Evolutionary conservation across 2,888 invertebrate species (phyloP).

Genomic region (Luperina testacea): DNA sequence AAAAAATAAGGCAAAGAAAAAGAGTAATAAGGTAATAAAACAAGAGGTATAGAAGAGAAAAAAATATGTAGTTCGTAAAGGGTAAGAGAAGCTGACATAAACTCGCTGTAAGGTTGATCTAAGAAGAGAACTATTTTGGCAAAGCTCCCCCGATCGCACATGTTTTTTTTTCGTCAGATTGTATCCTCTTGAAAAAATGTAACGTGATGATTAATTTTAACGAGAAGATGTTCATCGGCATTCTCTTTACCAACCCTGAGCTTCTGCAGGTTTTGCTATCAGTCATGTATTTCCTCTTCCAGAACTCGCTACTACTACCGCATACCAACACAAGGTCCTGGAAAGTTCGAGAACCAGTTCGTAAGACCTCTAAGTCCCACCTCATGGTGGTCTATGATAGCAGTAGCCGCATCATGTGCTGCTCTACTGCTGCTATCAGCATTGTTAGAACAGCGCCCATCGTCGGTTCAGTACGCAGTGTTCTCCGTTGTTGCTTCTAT

Average conservation of each 20-base stretch:
- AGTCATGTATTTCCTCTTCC: conserved; percentile 50
- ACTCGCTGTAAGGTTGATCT: too few species aligned
- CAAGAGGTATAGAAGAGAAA: not conserved
- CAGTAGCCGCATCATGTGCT: conserved; percentile 75
- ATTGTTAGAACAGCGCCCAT: conserved; percentile 75
- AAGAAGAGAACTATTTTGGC: not conserved
- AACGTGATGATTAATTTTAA: not conserved
- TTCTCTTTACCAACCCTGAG: not conserved
- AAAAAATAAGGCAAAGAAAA: not conserved
- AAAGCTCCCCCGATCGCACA: not conserved
- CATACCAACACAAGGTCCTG: conserved; percentile 80
- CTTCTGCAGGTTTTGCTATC: not conserved
- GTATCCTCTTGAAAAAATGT: not conserved
- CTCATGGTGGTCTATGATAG: conserved; percentile 81
- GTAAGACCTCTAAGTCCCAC: conserved; percentile 82
- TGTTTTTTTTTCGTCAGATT: too few species aligned
- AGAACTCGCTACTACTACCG: conserved; percentile 82
- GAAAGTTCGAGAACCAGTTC: conserved; percentile 85
- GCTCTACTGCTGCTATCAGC: conserved; percentile 77
- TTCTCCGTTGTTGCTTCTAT: conserved; percentile 84
- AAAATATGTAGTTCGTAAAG: not conserved
- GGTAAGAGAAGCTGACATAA: not conserved
- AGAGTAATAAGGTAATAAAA: too few species aligned
- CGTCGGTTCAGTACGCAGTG: conserved; percentile 75
- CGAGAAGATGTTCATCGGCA: not conserved